Evolutionary conservation across 2,797 vertebrate genomes (phyloP).

Genomic region (Parauchenoglanis punctatus): DNA sequence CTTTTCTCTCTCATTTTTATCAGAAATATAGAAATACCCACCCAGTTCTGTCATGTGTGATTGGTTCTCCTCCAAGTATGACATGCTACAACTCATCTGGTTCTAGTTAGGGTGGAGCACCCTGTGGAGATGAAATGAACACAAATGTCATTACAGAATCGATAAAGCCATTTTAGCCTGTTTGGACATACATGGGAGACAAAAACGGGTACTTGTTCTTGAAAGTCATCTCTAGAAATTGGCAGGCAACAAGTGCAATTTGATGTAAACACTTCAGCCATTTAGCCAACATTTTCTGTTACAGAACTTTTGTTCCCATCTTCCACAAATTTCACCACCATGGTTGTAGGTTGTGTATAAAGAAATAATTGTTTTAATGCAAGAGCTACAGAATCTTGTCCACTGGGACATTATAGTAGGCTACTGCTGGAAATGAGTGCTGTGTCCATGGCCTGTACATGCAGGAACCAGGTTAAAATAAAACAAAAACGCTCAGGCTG

Average conservation of each 20-base stretch:
- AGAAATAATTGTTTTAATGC: slow-evolving; percentile 31
- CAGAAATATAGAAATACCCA: slow-evolving; percentile 85
- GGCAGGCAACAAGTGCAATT: slow-evolving; percentile 19
- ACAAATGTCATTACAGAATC: slow-evolving; percentile 79
- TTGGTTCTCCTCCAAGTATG: slow-evolving; percentile 91
- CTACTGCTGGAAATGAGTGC: neutral
- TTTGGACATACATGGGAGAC: slow-evolving; percentile 63
- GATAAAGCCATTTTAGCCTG: slow-evolving; percentile 74
- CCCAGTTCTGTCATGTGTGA: slow-evolving; percentile 86
- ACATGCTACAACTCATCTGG: slow-evolving; percentile 88
- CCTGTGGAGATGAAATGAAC: slow-evolving; percentile 80
- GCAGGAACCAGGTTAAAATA: neutral
- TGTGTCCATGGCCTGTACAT: neutral
- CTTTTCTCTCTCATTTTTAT: slow-evolving; percentile 82
- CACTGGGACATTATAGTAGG: neutral
- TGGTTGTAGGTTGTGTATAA: slow-evolving; percentile 56
- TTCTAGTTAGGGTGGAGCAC: slow-evolving; percentile 86
- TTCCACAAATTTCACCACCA: slow-evolving; percentile 60
- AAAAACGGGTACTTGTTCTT: slow-evolving; percentile 54
- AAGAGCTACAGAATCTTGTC: neutral
- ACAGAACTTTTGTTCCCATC: slow-evolving; percentile 27
- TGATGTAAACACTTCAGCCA: neutral
- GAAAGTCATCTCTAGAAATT: neutral
- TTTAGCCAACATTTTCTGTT: neutral
- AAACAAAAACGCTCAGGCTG: neutral